Evolutionary conservation across 2,888 invertebrate species (phyloP), one percentile per base, ranked within the genome.

Genomic region (Ptilodon capucinus): DNA sequence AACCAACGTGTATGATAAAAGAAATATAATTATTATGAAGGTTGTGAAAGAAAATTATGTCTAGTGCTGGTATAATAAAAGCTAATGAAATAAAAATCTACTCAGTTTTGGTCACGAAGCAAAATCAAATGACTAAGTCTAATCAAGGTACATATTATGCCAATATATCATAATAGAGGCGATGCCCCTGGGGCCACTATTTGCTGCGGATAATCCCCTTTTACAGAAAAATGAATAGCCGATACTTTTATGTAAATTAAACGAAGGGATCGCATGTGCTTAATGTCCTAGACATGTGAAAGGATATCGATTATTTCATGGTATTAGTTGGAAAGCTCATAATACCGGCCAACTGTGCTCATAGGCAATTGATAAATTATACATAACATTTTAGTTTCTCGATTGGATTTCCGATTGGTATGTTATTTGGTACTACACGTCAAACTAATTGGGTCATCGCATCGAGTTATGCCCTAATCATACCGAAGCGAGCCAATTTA

Each of bases 231-330:
- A 86, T 79, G 80, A 84, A 85, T 84, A 64, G 79, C 69, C 63
- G 58, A 71, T 71, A 81, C 82, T 84, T 81, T 88, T 83, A 89
- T 89, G 86, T 87, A 87, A 87, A 89, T 90, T 80, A 82, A 86
- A 84, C 81, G 79, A 76, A 78, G 79, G 86, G 85, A 77, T 76
- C 76, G 74, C 71, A 69, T 74, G 75, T 71, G 66, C 65, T 46
- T 70, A 59, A 66, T 68, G 72, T 75, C 67, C 68, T 64, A 60
- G 69, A 72, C 74, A 58, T 52, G 48, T 44, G 47, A 44, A 71
- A 69, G 68, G 75, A 67, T 74, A 79, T 74, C 71, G 77, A 77
- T 82, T 68, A 74, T 68, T 76, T 68, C 57, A 66, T 57, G 56
- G 58, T 74, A 79, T 76, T 74, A 63, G 56, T 62, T 52, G 51